These are phyloP conservation scores for Crossoptilon crossoptilon DNA, from an alignment of 2,797 vertebrate genomes.

Conservation along the genomic window DNA sequence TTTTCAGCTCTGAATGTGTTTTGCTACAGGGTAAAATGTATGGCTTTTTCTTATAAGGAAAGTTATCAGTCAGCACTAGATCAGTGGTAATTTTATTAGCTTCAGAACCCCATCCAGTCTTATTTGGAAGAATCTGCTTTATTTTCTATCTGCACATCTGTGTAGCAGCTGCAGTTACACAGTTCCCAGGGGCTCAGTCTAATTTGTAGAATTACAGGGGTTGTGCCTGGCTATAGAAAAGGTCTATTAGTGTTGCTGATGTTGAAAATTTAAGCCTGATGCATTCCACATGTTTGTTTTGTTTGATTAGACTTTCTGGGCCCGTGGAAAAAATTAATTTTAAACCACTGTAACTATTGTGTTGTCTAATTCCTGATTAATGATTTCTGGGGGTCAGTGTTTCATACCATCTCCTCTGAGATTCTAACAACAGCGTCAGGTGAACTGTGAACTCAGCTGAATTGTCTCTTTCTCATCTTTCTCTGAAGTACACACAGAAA, in stretches of 20 bases:
- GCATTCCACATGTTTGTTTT: constrained; percentile 80
- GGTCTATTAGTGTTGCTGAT: constrained; percentile 78
- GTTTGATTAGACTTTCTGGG: constrained; percentile 38
- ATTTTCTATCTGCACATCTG: constrained; percentile 73
- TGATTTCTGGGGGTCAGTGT: neutral
- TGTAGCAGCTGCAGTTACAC: constrained; percentile 76
- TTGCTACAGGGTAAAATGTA: neutral
- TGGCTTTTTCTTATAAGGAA: neutral
- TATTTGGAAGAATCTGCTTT: constrained; percentile 61
- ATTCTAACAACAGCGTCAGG: neutral
- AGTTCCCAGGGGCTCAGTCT: constrained; percentile 78
- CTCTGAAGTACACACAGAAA: neutral
- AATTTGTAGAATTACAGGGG: constrained; percentile 82
- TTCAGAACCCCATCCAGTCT: constrained; percentile 43
- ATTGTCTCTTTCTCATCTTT: neutral
- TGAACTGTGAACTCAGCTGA: neutral
- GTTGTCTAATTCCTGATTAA: neutral
- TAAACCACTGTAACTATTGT: neutral
- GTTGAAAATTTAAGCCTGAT: constrained; percentile 78
- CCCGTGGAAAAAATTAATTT: constrained; percentile 51
- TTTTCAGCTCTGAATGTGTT: neutral
- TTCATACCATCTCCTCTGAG: neutral
- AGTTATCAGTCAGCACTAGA: constrained; percentile 24
- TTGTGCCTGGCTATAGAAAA: constrained; percentile 76
- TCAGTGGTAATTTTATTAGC: constrained; percentile 57